These are phyloP conservation scores for Xiphophorus maculatus DNA, from an alignment of 2,113 vertebrate species.

Conservation along the genomic window DNA sequence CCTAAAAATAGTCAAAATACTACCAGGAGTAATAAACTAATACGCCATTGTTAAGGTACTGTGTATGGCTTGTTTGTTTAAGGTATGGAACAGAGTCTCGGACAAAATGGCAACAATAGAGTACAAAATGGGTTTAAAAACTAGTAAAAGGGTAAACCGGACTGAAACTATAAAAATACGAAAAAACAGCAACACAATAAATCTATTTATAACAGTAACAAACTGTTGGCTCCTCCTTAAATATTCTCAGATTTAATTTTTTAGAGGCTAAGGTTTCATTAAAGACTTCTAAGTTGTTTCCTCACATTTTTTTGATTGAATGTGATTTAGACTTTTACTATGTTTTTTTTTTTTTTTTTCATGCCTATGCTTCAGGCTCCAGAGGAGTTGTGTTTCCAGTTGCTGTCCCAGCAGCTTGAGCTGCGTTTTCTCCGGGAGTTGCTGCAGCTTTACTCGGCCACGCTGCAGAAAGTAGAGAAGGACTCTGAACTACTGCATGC, in stretches of 20 bases:
- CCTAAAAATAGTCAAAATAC: too few species aligned
- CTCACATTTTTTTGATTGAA: background rate
- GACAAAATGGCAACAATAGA: too few species aligned
- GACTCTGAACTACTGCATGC: conserved; percentile 55
- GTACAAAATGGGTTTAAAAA: too few species aligned
- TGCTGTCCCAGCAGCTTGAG: conserved; percentile 67
- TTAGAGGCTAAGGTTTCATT: background rate
- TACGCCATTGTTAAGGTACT: too few species aligned
- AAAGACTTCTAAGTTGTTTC: background rate
- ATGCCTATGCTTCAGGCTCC: conserved; percentile 71
- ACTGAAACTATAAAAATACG: too few species aligned
- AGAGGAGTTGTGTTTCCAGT: conserved; percentile 74
- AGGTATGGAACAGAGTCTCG: too few species aligned
- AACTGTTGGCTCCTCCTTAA: too few species aligned
- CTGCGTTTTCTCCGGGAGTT: conserved; percentile 65
- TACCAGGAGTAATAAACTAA: too few species aligned
- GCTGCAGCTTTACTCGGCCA: conserved; percentile 62
- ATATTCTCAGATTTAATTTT: background rate
- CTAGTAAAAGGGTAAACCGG: too few species aligned
- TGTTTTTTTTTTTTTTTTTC: background rate
- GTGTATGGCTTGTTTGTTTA: too few species aligned
- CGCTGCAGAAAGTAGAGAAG: conserved; percentile 59
- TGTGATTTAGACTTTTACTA: background rate
- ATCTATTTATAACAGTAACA: too few species aligned
- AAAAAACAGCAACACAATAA: too few species aligned